Evolutionary conservation across 37 sponge, comb jelly and placozoan genomes (phyloP).

Genomic region (Eunapius fragilis): DNA sequence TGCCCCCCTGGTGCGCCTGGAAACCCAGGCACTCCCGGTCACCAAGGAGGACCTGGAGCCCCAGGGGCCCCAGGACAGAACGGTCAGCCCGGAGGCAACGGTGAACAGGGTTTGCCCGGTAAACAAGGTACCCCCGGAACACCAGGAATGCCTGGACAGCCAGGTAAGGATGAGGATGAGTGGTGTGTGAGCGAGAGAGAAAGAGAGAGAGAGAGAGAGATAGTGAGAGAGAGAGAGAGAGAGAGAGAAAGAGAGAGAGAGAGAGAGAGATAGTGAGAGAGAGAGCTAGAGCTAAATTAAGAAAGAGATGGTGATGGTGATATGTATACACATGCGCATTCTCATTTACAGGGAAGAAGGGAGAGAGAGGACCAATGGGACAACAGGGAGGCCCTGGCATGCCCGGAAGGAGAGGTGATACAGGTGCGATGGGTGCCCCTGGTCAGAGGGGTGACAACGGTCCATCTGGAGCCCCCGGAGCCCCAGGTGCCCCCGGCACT

Average conservation of each 20-base stretch:
- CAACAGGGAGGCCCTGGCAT: background rate
- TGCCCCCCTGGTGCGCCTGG: background rate
- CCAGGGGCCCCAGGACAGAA: background rate
- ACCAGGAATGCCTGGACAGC: background rate
- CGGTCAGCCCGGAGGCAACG: background rate
- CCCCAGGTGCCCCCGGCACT: background rate
- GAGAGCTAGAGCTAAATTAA: too few species aligned
- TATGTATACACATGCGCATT: background rate
- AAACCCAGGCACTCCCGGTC: background rate
- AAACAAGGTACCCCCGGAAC: background rate
- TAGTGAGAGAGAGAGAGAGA: too few species aligned
- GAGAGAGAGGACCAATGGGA: background rate
- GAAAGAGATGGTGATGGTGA: too few species aligned
- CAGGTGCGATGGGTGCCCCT: background rate
- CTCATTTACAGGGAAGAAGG: background rate
- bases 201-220: too few species aligned
- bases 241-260: too few species aligned
- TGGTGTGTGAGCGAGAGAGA: too few species aligned
- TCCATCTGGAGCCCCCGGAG: background rate
- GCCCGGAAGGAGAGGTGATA: background rate
- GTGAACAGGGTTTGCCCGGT: background rate
- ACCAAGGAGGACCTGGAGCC: background rate
- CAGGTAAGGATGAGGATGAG: background rate
- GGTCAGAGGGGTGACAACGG: background rate
- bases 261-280: too few species aligned